Evolutionary conservation across 2,888 invertebrate genomes (phyloP).

Genomic region (Caradrina clavipalpis): DNA sequence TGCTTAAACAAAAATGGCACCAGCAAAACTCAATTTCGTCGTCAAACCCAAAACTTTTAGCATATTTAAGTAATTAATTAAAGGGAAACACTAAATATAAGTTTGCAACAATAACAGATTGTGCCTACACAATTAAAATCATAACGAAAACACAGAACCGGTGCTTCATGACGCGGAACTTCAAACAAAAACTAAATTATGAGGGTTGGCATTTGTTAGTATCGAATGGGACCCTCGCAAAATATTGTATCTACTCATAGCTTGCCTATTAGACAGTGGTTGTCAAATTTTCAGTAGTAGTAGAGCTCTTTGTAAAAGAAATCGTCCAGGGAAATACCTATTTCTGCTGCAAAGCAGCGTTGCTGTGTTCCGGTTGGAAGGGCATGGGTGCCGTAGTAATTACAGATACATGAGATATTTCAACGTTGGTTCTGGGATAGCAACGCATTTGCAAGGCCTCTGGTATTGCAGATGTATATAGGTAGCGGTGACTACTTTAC

Average conservation of each 20-base stretch:
- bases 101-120: slow-evolving; percentile 39
- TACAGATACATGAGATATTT: too few species aligned
- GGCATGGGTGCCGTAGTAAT: too few species aligned
- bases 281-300: slow-evolving; percentile 52
- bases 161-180: slow-evolving; percentile 64
- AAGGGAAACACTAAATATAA: slow-evolving; percentile 6
- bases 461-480: too few species aligned
- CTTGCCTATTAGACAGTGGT: slow-evolving; percentile 58
- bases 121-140: slow-evolving; percentile 57
- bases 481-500: too few species aligned
- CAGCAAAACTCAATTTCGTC: not conserved
- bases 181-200: slow-evolving; percentile 66
- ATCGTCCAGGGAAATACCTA: too few species aligned
- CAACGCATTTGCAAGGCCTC: too few species aligned
- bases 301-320: too few species aligned
- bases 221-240: slow-evolving; percentile 51
- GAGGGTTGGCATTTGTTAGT: slow-evolving; percentile 61
- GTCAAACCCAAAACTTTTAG: slow-evolving; percentile 3
- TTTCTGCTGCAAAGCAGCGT: too few species aligned
- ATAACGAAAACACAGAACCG: slow-evolving; percentile 58
- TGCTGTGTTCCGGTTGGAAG: too few species aligned
- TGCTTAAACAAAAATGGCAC: not conserved
- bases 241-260: slow-evolving; percentile 51
- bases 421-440: too few species aligned
- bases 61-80: not conserved